phyloP scores from a whole-genome alignment of 2,113 vertebrate species.

The Nycticorax nycticorax region DNA sequence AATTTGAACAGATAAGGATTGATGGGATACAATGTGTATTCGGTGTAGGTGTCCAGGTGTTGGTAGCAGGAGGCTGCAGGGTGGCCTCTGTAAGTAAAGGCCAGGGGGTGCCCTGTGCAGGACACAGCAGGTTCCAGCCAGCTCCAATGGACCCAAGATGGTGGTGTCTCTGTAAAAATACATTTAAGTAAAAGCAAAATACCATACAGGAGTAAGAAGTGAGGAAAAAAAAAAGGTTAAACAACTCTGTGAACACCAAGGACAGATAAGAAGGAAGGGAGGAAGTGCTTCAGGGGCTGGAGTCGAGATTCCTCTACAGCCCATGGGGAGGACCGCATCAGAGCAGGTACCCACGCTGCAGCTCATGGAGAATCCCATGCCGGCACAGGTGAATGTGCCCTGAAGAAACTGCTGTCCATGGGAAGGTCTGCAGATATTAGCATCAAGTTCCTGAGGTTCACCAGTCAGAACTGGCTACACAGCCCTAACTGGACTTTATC shows the following conservation, averaged over 20 bases:
- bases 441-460: not conserved
- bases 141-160: fast-evolving
- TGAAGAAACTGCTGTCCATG: not conserved
- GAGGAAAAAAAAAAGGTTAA: not conserved
- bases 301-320: not conserved
- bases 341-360: not conserved
- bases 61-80: not conserved
- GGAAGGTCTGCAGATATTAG: not conserved
- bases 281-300: not conserved
- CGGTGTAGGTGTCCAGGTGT: not conserved
- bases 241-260: not conserved
- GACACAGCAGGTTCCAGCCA: not conserved
- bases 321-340: fast-evolving
- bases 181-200: not conserved
- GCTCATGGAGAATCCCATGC: not conserved
- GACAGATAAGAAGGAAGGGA: not conserved
- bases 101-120: not conserved
- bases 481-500: not conserved
- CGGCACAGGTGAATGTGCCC: not conserved
- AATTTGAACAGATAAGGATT: not conserved
- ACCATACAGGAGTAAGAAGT: not conserved
- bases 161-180: not conserved
- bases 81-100: not conserved
- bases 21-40: not conserved
- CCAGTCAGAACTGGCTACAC: not conserved